Percentiles rank a stretch among this genome's conserved stretches.
These are phyloP conservation scores for Poecilobothrus nobilitatus DNA, from an alignment of 2,888 invertebrate genomes.

Conservation along the genomic window DNA sequence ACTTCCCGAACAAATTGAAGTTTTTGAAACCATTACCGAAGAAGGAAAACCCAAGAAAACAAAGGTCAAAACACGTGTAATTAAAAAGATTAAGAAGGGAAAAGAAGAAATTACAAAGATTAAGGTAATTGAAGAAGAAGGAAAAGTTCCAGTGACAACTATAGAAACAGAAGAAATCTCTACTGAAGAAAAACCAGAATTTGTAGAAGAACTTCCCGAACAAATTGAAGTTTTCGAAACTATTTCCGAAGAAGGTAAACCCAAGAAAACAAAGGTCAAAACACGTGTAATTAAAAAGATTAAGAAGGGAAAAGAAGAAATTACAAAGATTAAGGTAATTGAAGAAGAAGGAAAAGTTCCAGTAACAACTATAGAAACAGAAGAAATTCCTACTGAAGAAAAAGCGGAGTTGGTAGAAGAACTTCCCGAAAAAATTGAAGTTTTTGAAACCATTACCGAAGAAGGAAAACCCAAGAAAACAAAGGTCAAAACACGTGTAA, in stretches of 20 bases:
- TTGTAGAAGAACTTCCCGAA: slow-evolving; percentile 34
- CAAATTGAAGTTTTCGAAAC: slow-evolving; percentile 24
- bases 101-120: slow-evolving; percentile 42
- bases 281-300: slow-evolving; percentile 35
- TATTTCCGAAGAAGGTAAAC: slow-evolving; percentile 37
- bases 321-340: slow-evolving; percentile 41
- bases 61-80: slow-evolving; percentile 26
- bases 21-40: slow-evolving; percentile 24
- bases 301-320: slow-evolving; percentile 37
- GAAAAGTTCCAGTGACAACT: slow-evolving; percentile 33
- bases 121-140: slow-evolving; percentile 37
- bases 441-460: slow-evolving; percentile 42
- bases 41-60: slow-evolving; percentile 36
- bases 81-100: slow-evolving; percentile 26
- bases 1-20: slow-evolving; percentile 34
- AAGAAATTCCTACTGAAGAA: slow-evolving; percentile 24
- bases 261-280: slow-evolving; percentile 33
- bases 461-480: slow-evolving; percentile 35
- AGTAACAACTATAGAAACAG: slow-evolving; percentile 33
- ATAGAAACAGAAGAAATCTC: slow-evolving; percentile 32
- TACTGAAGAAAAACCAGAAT: slow-evolving; percentile 24
- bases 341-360: slow-evolving; percentile 41
- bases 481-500: slow-evolving; percentile 34
- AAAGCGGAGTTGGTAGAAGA: slow-evolving; percentile 35
- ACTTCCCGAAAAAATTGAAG: slow-evolving; percentile 33